phyloP scores from a whole-genome alignment of 2,113 vertebrate species.

The Zosterops borbonicus region DNA sequence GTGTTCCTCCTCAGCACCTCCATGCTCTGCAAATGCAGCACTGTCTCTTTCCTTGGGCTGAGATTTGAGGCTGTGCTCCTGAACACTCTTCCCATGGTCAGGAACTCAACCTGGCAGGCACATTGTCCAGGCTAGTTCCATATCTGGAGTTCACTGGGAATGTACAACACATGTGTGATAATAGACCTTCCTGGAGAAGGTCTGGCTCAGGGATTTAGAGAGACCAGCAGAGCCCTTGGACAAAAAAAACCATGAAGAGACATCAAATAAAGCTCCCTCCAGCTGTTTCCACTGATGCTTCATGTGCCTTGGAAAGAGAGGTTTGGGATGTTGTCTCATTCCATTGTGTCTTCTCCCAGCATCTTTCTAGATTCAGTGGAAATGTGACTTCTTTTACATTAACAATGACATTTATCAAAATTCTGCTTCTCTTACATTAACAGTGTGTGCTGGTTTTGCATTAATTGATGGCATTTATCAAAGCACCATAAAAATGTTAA shows the following conservation, averaged over 20 bases:
- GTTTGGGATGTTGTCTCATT: neutral
- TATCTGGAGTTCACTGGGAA: neutral
- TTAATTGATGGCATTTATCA: constrained; percentile 23
- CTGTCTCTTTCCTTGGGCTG: fast-evolving
- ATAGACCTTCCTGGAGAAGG: neutral
- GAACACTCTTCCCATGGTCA: neutral
- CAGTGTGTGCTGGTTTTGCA: neutral
- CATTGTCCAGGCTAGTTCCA: neutral
- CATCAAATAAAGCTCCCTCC: neutral
- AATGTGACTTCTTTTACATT: neutral
- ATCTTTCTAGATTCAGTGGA: neutral
- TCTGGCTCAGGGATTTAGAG: neutral
- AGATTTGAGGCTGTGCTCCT: neutral
- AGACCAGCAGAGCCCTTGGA: neutral
- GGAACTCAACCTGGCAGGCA: neutral
- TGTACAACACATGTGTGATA: neutral
- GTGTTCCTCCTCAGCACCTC: neutral
- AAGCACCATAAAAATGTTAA: constrained; percentile 40
- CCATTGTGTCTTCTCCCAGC: neutral
- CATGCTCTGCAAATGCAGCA: fast-evolving
- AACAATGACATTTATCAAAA: constrained; percentile 31
- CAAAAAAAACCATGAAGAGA: neutral
- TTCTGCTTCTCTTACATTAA: neutral
- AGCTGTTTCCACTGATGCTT: neutral
- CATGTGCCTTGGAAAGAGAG: neutral